Evolutionary conservation across 1,140 invertebrate genomes (phyloP).

Genomic region (Anoplophora glabripennis): DNA sequence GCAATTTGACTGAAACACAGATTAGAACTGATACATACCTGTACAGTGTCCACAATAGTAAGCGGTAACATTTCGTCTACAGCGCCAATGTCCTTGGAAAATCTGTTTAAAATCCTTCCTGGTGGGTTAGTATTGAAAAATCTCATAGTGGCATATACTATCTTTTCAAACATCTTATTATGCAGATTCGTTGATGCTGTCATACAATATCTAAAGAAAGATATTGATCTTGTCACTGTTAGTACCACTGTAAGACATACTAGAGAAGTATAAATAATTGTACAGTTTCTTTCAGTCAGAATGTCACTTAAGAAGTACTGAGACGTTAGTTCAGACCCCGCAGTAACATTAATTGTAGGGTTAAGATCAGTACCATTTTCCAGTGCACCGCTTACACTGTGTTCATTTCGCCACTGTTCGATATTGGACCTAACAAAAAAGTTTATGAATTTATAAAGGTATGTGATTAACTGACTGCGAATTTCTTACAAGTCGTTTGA

Average conservation of each 20-base stretch:
- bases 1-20: background rate
- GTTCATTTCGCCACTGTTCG: constrained; percentile 22
- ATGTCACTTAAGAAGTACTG: constrained; percentile 62
- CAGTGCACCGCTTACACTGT: background rate
- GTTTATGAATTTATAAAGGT: background rate
- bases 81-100: constrained; percentile 73
- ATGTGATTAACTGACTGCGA: no score
- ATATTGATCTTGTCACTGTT: constrained; percentile 61
- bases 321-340: constrained; percentile 45
- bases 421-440: constrained; percentile 28
- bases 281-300: constrained; percentile 71
- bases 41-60: constrained; percentile 70
- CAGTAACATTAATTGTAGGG: constrained; percentile 48
- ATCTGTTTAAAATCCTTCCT: constrained; percentile 66
- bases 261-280: constrained; percentile 78
- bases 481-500: no score
- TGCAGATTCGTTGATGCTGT: constrained; percentile 62
- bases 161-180: constrained; percentile 77
- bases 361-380: constrained; percentile 28
- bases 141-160: constrained; percentile 76
- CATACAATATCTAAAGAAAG: constrained; percentile 75
- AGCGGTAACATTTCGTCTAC: constrained; percentile 75
- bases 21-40: constrained; percentile 54
- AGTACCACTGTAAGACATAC: constrained; percentile 71
- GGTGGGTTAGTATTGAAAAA: constrained; percentile 87